Percentiles rank a stretch among this genome's conserved stretches.
phyloP scores from a whole-genome alignment of 2,113 vertebrate genomes.

The Mohoua ochrocephala region DNA sequence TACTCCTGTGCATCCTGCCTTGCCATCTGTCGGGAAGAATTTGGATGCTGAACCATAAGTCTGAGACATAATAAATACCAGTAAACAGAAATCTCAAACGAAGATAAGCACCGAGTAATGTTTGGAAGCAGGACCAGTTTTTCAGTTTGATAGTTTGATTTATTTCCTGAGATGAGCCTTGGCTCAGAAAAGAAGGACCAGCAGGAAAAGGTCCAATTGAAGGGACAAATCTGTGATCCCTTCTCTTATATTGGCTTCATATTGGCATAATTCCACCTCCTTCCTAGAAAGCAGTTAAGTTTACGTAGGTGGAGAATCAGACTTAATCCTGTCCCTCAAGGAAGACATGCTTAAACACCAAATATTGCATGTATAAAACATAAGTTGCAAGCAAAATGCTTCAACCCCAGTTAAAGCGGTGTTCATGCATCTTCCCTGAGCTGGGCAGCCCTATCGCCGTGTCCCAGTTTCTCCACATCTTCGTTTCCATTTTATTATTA shows the following conservation, averaged over 20 bases:
- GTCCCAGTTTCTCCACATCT: not conserved
- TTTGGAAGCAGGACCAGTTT: constrained; percentile 26
- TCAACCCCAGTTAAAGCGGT: not conserved
- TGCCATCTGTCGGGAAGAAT: constrained; percentile 46
- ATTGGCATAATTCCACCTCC: constrained; percentile 1
- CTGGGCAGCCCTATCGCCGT: not conserved
- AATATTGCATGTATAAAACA: constrained; percentile 44
- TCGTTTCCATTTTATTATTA: not conserved
- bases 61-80: constrained; percentile 47
- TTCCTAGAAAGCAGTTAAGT: constrained; percentile 60
- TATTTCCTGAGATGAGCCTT: constrained; percentile 21
- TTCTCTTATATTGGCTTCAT: constrained; percentile 5
- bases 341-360: constrained; percentile 38
- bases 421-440: not conserved
- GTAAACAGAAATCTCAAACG: constrained; percentile 37
- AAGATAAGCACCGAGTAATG: constrained; percentile 39
- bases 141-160: not conserved
- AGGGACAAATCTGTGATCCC: not conserved
- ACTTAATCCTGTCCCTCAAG: constrained; percentile 49
- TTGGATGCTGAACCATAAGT: constrained; percentile 33
- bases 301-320: constrained; percentile 4
- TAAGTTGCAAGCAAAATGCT: not conserved
- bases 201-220: constrained; percentile 37
- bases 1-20: constrained; percentile 47
- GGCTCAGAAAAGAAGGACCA: constrained; percentile 24